phyloP scores from a whole-genome alignment of 2,113 vertebrate species.

The Gymnocephalus cernua region DNA sequence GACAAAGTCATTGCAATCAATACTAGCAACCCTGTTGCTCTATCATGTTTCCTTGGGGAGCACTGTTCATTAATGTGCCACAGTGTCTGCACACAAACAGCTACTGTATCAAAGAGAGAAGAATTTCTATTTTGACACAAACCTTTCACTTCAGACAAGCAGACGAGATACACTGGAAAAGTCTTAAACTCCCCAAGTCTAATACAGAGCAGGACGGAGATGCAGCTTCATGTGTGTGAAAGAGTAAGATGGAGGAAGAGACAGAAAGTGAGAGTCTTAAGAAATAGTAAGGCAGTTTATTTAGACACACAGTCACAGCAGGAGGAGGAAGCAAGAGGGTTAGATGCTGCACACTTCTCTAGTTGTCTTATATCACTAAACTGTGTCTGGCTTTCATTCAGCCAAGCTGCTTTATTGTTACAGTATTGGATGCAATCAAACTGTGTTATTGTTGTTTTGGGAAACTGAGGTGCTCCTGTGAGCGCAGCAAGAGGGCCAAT shows the following conservation, averaged over 20 bases:
- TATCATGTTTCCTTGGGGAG: constrained; percentile 61
- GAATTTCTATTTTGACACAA: constrained; percentile 51
- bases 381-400: constrained; percentile 59
- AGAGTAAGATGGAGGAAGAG: constrained; percentile 2
- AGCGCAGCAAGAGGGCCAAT: constrained; percentile 73
- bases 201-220: constrained; percentile 40
- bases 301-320: constrained; percentile 61
- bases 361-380: constrained; percentile 75
- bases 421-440: constrained; percentile 70
- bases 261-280: constrained; percentile 36
- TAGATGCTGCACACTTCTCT: constrained; percentile 58
- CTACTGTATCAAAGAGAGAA: constrained; percentile 54
- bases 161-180: constrained; percentile 4
- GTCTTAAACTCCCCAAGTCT: constrained; percentile 27
- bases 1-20: constrained; percentile 72
- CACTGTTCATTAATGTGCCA: constrained; percentile 69
- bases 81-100: constrained; percentile 58
- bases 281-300: constrained; percentile 52
- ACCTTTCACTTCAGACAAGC: constrained; percentile 39
- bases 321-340: constrained; percentile 58
- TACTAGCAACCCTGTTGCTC: constrained; percentile 66
- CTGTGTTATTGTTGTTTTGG: constrained; percentile 71
- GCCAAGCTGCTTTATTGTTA: constrained; percentile 69
- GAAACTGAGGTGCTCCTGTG: constrained; percentile 53
- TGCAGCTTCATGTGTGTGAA: constrained; percentile 10